Conservation (phyloP, 2,113 vertebrate species). For the Odocoileus hemionus region DNA sequence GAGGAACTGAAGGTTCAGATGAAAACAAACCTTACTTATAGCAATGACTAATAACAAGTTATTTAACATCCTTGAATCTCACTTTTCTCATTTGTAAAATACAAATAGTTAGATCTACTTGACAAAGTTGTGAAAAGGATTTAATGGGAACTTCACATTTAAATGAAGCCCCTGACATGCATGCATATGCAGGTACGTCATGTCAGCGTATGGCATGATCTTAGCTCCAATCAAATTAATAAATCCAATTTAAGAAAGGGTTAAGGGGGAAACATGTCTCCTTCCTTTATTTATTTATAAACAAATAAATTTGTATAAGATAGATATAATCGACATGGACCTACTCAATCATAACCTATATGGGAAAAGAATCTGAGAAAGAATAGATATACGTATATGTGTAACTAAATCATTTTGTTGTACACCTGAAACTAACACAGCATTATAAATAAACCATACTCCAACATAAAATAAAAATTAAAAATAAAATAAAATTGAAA, state of each 20-base stretch:
- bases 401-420: not conserved
- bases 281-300: not conserved
- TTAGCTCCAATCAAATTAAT: not conserved
- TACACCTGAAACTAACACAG: not conserved
- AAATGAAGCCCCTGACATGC: not conserved
- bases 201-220: not conserved
- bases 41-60: not conserved
- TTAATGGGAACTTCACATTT: not conserved
- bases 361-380: not conserved
- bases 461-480: not conserved
- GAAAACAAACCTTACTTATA: not conserved
- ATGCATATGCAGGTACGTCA: too few species aligned
- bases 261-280: not conserved
- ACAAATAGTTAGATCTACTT: not conserved
- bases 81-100: not conserved
- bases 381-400: not conserved
- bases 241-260: not conserved
- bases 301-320: not conserved
- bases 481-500: not conserved
- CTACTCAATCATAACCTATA: not conserved
- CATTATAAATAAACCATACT: not conserved
- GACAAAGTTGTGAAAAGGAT: not conserved
- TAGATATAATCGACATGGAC: not conserved
- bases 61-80: not conserved
- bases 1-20: not conserved